These are phyloP conservation scores for Pelodytes ibericus DNA, from an alignment of 2,797 vertebrate species.

Conservation along the genomic window DNA sequence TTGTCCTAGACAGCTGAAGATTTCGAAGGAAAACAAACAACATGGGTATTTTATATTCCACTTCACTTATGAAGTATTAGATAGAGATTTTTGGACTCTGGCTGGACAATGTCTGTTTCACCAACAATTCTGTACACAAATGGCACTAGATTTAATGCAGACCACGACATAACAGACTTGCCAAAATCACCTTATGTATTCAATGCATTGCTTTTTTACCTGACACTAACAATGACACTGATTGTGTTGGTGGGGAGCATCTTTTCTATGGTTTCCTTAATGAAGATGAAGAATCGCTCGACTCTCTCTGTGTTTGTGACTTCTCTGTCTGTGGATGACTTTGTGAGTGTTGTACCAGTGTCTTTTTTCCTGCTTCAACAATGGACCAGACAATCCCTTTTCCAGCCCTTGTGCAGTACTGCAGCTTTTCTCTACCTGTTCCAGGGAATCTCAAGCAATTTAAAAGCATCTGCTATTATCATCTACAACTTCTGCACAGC, in stretches of 20 bases:
- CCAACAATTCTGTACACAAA: constrained; percentile 75
- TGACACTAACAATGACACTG: constrained; percentile 79
- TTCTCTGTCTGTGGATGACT: constrained; percentile 90
- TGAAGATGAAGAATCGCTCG: constrained; percentile 81
- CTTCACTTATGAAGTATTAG: not conserved
- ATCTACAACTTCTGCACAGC: constrained; percentile 88
- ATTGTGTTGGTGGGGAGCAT: constrained; percentile 80
- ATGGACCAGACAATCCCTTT: constrained; percentile 73
- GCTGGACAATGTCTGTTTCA: constrained; percentile 75
- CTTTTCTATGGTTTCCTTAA: constrained; percentile 82
- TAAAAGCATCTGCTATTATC: constrained; percentile 89
- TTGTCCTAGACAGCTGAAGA: not conserved
- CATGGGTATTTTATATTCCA: constrained; percentile 1
- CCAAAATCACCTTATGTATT: constrained; percentile 68
- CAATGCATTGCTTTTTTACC: constrained; percentile 79
- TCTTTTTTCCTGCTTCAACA: constrained; percentile 84
- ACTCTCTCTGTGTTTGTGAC: constrained; percentile 86
- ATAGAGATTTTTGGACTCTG: constrained; percentile 14
- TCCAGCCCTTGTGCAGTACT: constrained; percentile 77
- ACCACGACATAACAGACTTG: constrained; percentile 65
- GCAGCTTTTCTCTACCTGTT: constrained; percentile 90
- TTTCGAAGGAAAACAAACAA: not conserved
- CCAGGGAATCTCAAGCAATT: constrained; percentile 91
- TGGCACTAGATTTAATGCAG: constrained; percentile 71
- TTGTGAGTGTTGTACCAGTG: constrained; percentile 84